Evolutionary conservation across 2,797 vertebrate species (phyloP), one percentile per base, ranked within the genome.

Genomic region (Sebastes vulpes): DNA sequence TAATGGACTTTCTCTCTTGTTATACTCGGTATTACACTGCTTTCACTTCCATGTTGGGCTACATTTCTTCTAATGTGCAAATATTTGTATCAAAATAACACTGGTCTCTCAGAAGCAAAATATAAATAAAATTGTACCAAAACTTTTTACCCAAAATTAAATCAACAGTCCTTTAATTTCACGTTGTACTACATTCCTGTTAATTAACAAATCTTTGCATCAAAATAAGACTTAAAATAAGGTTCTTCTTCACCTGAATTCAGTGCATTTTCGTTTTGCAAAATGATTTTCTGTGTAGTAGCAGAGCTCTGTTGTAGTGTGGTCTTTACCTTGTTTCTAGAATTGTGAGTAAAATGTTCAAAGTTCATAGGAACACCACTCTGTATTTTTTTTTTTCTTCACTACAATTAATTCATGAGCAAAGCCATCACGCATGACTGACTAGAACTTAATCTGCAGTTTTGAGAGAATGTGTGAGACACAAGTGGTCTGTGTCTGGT

Each of bases 371-470:
- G 1, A 71, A 53, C 6, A 52, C 20, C 4, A 42, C 59, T 77
- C 4, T 14, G 16, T 6, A 31, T 25, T 83, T 79, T 63, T 29
- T 77, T 21, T 81, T 82, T 64, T 48, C 61, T 48, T 9, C 25
- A 54, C 71, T 54, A 14, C 61, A 85, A 79, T 88, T 89, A 91
- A 89, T 86, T 92, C 80, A 82, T 68, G 73, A 84, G 84, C 84
- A 86, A 87, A 77, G n/a, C 35, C 42, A 81, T 82, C 81, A 85
- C 14, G 58, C 85, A 64, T 81, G 91, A 90, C 79, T 79, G 80
- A 84, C 73, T 32, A 38, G 61, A 90, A 72, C 79, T 53, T 87
- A 91, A 90, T 89, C 82, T 77, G 25, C 70, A 57, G 18, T 79
- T 86, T 79, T 84, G 48, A 65, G 56, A 77, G 75, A 84, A 70